Base-by-base conservation (phyloP, 2,797 vertebrate species). In the Lithobates sylvaticus region DNA sequence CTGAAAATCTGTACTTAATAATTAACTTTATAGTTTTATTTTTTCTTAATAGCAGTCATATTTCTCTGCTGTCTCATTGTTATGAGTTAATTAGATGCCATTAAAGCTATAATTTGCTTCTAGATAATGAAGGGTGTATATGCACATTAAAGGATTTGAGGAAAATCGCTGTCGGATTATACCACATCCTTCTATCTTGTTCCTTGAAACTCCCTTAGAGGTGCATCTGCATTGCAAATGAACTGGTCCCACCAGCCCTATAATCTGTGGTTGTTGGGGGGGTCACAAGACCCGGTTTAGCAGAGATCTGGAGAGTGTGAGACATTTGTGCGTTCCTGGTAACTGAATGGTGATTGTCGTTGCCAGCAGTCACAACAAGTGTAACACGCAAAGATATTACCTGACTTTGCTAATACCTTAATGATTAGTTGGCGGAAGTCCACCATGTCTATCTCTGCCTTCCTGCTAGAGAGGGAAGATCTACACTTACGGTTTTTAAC, bases 101-200 rank as follows among this genome's bases (percentile, higher is more conserved):
- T 69, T 70, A 32, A 29, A 23, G 23, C n/a, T 10, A 26, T 36
- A 80, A 67, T 78, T 78, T 44, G 23, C n/a, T 44, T 44, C 36
- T 78, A 78, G 23, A 21, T 39, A 67, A 78, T 69, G 13, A 50
- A 44, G n/a, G 78, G 42, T 26, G 71, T 72, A 21, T 29, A 29
- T 69, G 39, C 36, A 16, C 64, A 78, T 78, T 78, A 78, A 47
- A 34, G 34, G 61, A 44, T 67, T 78, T 80, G 2, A 32, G 39
- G 10, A 42, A 10, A 69, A 80, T 80, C 67, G 9, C 78, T 69
- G 65, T 23, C 3, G 3, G 77, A 68, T 78, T 78, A 68, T 27
- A 61, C 3, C 54, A 23, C 21, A 3, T 61, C 21, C 6, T 50
- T 16, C 3, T 5, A 16, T 54, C 15, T 54, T 54, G 16, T 54